Percentiles rank a stretch among this genome's conserved stretches.
phyloP scores from a whole-genome alignment of 2,797 vertebrate genomes.

The Hipposideros larvatus region DNA sequence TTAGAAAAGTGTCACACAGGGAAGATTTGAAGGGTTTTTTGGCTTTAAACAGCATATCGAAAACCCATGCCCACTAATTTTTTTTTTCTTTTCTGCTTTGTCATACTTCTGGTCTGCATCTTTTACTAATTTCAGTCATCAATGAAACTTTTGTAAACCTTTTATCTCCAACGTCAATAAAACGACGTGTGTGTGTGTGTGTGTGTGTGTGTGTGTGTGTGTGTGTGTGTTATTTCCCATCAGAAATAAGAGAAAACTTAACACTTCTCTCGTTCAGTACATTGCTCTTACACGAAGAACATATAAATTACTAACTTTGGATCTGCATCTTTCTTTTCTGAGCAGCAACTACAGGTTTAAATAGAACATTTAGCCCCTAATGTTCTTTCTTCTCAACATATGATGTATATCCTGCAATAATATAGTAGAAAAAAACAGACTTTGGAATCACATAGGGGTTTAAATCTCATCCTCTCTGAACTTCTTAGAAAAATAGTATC shows the following conservation, averaged over 20 bases:
- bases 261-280: constrained; percentile 60
- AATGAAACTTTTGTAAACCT: constrained; percentile 7
- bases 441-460: constrained; percentile 56
- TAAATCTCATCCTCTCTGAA: constrained; percentile 37
- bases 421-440: constrained; percentile 17
- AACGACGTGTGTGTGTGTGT: background rate
- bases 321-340: constrained; percentile 63
- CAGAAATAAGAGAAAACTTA: constrained; percentile 67
- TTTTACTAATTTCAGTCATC: constrained; percentile 52
- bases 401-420: constrained; percentile 67
- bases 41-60: constrained; percentile 36
- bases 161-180: constrained; percentile 3
- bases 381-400: constrained; percentile 63
- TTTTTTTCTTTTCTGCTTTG: constrained; percentile 1
- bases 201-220: background rate
- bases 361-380: constrained; percentile 21
- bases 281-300: constrained; percentile 53
- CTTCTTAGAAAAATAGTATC: background rate
- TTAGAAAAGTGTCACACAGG: background rate
- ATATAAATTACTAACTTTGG: constrained; percentile 44
- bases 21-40: background rate
- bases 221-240: background rate
- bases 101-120: background rate
- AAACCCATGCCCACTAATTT: background rate
- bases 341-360: constrained; percentile 61